Evolutionary conservation across 2,113 vertebrate genomes (phyloP).

Genomic region (Pycnonotus jocosus): DNA sequence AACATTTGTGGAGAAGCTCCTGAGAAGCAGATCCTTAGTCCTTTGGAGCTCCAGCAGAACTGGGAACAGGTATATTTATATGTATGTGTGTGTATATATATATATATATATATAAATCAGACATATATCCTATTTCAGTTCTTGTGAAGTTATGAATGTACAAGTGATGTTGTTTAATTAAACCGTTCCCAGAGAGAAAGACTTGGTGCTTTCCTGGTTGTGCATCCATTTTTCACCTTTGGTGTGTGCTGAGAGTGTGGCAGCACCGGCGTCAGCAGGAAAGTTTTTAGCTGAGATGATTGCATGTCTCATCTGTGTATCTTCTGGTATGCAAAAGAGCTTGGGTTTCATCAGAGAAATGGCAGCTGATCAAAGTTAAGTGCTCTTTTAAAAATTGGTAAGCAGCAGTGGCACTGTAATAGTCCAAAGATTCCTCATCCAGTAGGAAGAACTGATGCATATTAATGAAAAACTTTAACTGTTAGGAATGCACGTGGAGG

Average conservation of each 20-base stretch:
- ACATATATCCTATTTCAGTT: not conserved
- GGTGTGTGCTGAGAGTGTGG: not conserved
- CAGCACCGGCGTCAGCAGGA: not conserved
- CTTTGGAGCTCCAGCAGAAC: not conserved
- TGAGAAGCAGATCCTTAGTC: not conserved
- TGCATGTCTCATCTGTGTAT: not conserved
- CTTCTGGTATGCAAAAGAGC: not conserved
- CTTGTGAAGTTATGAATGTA: fast-evolving
- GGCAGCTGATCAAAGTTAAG: slow-evolving; percentile 4
- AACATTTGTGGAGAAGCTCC: not conserved
- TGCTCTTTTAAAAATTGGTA: not conserved
- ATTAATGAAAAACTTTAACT: not conserved
- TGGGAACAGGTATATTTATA: not conserved
- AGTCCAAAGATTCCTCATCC: not conserved
- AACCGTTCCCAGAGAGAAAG: not conserved
- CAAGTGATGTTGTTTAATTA: not conserved
- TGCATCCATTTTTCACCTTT: not conserved
- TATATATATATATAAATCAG: no score
- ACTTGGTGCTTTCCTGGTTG: not conserved
- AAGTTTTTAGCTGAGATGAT: not conserved
- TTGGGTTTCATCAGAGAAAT: slow-evolving; percentile 3
- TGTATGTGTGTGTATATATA: no score
- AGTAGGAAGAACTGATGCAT: not conserved
- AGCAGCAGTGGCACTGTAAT: not conserved
- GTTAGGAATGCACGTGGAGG: not conserved